These are phyloP conservation scores for Phalloptychus januarius DNA, from an alignment of 2,797 vertebrate genomes.

Conservation along the genomic window DNA sequence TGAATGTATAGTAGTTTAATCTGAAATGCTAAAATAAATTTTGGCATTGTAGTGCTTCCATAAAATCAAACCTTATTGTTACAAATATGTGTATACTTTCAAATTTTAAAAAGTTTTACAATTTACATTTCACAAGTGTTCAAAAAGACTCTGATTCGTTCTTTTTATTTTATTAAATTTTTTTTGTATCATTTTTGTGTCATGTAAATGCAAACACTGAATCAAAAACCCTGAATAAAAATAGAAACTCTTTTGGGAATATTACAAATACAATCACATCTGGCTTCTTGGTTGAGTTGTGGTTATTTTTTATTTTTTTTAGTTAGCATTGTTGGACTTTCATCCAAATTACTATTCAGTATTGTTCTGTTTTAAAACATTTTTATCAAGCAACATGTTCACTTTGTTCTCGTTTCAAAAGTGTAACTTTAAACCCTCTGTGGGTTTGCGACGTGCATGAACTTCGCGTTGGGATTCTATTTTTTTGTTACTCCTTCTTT, in stretches of 20 bases:
- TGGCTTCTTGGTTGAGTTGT: not conserved
- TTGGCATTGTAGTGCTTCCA: not conserved
- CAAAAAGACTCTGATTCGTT: not conserved
- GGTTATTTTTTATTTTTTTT: not conserved
- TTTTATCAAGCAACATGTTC: not conserved
- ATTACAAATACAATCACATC: not conserved
- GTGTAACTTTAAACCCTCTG: not conserved
- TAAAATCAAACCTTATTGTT: not conserved
- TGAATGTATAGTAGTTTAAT: not conserved
- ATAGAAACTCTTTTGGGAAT: not conserved
- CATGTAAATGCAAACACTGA: not conserved
- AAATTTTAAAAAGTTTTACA: no score
- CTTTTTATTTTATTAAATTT: no score
- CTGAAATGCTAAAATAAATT: no score
- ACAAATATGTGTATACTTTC: not conserved
- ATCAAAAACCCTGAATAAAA: not conserved
- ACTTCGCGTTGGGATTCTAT: not conserved
- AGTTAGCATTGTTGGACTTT: not conserved
- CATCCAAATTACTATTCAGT: not conserved
- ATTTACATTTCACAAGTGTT: not conserved
- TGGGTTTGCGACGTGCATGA: not conserved
- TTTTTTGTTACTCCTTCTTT: not conserved
- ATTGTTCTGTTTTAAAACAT: not conserved
- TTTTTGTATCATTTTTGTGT: not conserved
- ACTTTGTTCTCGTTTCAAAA: not conserved